A percentile compares a stretch with the other conserved stretches of the same genome.
Conservation (phyloP, 2,888 invertebrate genomes). For the Drosophila flavopinicola region DNA sequence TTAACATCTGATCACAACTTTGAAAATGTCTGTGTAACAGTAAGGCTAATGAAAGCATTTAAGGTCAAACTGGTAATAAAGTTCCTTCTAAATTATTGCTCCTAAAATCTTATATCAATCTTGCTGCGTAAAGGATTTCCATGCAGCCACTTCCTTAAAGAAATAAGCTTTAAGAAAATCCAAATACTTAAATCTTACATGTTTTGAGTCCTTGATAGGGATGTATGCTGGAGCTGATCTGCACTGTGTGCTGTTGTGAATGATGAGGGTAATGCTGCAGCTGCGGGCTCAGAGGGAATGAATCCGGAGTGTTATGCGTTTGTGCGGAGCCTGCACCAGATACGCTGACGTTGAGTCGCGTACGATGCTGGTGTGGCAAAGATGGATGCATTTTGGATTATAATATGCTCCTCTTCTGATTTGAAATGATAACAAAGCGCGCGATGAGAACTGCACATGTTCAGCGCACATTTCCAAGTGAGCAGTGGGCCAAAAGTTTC, state of each 20-base stretch:
- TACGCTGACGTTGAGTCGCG: slow-evolving; percentile 57
- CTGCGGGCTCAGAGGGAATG: slow-evolving; percentile 48
- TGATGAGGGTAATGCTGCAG: slow-evolving; percentile 22
- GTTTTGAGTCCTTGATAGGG: slow-evolving; percentile 81
- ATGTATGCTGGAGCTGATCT: slow-evolving; percentile 57
- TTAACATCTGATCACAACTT: too few relatives aligned
- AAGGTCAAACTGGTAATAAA: too few relatives aligned
- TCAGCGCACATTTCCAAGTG: slow-evolving; percentile 65
- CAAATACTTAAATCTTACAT: slow-evolving; percentile 52
- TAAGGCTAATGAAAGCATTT: too few relatives aligned
- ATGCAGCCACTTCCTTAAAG: too few relatives aligned
- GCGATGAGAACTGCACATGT: slow-evolving; percentile 65
- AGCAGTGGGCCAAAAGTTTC: slow-evolving; percentile 35
- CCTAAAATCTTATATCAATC: too few relatives aligned
- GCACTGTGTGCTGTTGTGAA: slow-evolving; percentile 60
- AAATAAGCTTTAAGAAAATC: too few relatives aligned
- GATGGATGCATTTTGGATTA: slow-evolving; percentile 72
- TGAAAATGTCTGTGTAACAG: too few relatives aligned
- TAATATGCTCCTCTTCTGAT: not conserved
- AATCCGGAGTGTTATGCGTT: slow-evolving; percentile 38
- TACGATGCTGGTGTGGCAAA: slow-evolving; percentile 73
- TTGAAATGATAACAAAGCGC: slow-evolving; percentile 12
- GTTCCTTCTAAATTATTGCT: too few relatives aligned
- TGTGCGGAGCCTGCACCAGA: slow-evolving; percentile 63
- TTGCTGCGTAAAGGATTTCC: too few relatives aligned